A percentile compares a stretch with the other conserved stretches of the same genome.
phyloP scores from a whole-genome alignment of 2,113 vertebrate genomes.

The Desmodus rotundus region DNA sequence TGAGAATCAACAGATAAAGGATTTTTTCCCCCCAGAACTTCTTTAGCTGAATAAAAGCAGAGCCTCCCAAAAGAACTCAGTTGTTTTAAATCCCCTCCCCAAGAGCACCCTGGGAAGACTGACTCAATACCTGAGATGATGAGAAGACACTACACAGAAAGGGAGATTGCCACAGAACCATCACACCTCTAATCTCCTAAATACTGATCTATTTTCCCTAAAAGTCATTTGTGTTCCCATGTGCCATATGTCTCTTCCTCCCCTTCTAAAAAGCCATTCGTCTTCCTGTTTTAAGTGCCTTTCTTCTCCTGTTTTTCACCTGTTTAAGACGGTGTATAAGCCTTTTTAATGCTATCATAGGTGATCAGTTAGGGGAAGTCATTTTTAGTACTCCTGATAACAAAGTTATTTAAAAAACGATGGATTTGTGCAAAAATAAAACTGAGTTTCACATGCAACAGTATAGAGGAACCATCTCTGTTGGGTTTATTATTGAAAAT shows the following conservation, averaged over 20 bases:
- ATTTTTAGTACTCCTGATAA: not conserved
- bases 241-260: not conserved
- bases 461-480: not conserved
- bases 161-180: not conserved
- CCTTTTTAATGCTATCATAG: not conserved
- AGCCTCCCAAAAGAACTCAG: not conserved
- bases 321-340: not conserved
- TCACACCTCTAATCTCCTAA: accelerated
- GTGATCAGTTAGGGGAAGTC: not conserved
- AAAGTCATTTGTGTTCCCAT: not conserved
- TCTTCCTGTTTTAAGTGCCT: not conserved
- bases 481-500: not conserved
- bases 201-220: not conserved
- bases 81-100: not conserved
- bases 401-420: not conserved
- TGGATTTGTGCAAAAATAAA: not conserved
- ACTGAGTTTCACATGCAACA: not conserved
- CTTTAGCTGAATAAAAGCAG: not conserved
- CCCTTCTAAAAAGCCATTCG: not conserved
- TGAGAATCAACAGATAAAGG: not conserved
- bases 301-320: not conserved
- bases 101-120: not conserved
- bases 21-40: not conserved
- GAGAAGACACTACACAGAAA: not conserved
- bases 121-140: not conserved